A percentile compares a stretch with the other conserved stretches of the same genome.
These are phyloP conservation scores for Chrysochloris asiatica DNA, from an alignment of 2,113 vertebrate genomes.

Conservation along the genomic window DNA sequence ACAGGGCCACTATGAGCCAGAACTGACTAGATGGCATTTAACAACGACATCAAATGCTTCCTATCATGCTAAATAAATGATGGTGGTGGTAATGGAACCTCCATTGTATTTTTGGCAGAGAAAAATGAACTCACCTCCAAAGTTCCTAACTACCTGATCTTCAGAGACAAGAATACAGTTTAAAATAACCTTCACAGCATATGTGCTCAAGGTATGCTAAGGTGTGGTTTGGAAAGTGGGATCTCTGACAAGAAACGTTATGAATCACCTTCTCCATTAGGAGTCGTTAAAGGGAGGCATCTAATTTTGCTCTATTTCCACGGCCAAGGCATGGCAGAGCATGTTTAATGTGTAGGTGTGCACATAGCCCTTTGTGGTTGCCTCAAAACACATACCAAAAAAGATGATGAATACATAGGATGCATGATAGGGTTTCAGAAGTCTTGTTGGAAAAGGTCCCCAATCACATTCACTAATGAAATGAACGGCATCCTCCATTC, in stretches of 20 bases:
- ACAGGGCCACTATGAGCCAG: too few species aligned
- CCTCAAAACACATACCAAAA: constrained; percentile 36
- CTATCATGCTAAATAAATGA: not conserved
- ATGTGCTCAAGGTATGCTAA: constrained; percentile 56
- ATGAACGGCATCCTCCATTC: not conserved
- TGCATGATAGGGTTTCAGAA: not conserved
- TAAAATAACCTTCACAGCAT: not conserved
- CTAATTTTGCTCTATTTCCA: constrained; percentile 49
- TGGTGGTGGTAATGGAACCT: not conserved
- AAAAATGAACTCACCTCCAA: not conserved
- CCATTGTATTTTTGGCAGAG: not conserved
- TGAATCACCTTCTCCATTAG: constrained; percentile 65
- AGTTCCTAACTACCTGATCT: not conserved
- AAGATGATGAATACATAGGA: constrained; percentile 26
- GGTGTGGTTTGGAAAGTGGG: constrained; percentile 14
- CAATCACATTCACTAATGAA: not conserved
- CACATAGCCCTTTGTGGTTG: constrained; percentile 11
- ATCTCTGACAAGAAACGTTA: constrained; percentile 67
- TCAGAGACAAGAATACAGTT: constrained; percentile 16
- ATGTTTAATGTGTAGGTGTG: not conserved
- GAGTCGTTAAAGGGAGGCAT: constrained; percentile 15
- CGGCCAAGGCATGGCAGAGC: constrained; percentile 50
- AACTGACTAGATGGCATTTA: too few species aligned
- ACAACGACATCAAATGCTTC: too few species aligned
- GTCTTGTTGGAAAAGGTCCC: not conserved